Evolutionary conservation across 2,113 vertebrate species (phyloP), one percentile per base, ranked within the genome.

Genomic region (Cariama cristata): DNA sequence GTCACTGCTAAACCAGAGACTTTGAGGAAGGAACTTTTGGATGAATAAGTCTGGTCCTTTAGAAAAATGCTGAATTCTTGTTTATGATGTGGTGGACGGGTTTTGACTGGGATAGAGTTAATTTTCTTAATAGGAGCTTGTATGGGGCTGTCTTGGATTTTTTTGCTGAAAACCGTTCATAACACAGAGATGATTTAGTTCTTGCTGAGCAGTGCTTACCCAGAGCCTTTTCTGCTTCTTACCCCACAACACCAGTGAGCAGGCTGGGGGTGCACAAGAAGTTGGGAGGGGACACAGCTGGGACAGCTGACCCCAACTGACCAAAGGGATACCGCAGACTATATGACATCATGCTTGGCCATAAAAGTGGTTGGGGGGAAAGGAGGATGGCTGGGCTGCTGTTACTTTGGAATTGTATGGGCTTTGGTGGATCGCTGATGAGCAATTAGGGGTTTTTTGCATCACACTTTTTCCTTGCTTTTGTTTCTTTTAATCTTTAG

Each of bases 381-480:
- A 32, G 35, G 23, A 55, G 14, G 3, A 2, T 86, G n/a, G 3
- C 16, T 21, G 52, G 23, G 10, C 28, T 71, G 9, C 50, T 40
- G 6, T 28, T 19, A 6, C 4, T 88, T 71, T 28, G 20, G n/a
- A 64, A 8, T 24, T 16, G 4, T 80, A 5, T 21, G 13, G 32
- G 9, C 14, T 8, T n/a, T 2, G 1, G 14, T 62, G 24, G 5
- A 2, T 32, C 62, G 28, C 44, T 74, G 40, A 20, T 79, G 45
- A 83, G n/a, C 23, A 28, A 2, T 38, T 45, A 6, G 12, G 10
- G 3, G 0, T 0, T 20, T 26, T 42, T 71, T 35, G 4, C 5
- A 9, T 88, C 15, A 16, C 4, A 27, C 9, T 8, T 55, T 68
- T 68, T 28, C 21, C 23, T 75, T 74, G 38, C 8, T 60, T 49